phyloP scores from a whole-genome alignment of 2,113 vertebrate species.

The Nibea coibor region DNA sequence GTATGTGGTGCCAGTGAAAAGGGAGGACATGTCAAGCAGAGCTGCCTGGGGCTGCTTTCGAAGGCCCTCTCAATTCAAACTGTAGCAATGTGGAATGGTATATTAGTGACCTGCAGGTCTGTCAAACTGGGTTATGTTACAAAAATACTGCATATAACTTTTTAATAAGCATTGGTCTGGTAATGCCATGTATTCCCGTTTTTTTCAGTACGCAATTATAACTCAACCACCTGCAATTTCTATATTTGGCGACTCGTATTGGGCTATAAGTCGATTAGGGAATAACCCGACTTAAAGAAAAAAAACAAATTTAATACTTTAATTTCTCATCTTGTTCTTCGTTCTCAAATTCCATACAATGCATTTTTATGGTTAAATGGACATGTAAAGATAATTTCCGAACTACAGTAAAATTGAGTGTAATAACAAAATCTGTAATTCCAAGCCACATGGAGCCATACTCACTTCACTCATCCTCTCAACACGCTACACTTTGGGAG shows the following conservation, averaged over 20 bases:
- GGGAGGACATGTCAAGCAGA: conserved; percentile 54
- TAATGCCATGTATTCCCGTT: conserved; percentile 8
- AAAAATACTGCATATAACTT: conserved; percentile 29
- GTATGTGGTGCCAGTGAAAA: conserved; percentile 60
- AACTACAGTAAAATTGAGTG: neutral
- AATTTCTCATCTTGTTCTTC: neutral
- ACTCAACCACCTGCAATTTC: neutral
- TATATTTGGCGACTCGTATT: too few relatives aligned
- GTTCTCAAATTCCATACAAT: neutral
- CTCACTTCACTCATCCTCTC: conserved; percentile 3
- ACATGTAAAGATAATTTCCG: neutral
- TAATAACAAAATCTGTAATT: conserved; percentile 8
- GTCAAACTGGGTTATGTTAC: conserved; percentile 54
- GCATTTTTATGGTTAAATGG: neutral
- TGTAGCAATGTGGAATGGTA: conserved; percentile 46
- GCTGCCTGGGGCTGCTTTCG: conserved; percentile 56
- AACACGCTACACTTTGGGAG: conserved; percentile 8
- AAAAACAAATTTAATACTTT: neutral
- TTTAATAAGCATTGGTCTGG: conserved; percentile 18
- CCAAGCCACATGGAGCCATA: neutral
- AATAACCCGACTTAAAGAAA: neutral
- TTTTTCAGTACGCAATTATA: neutral
- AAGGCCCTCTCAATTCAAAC: conserved; percentile 48
- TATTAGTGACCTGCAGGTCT: conserved; percentile 57
- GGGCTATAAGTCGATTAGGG: too few relatives aligned